Evolutionary conservation across 2,888 invertebrate genomes (phyloP).

Genomic region (Drymonia ruficornis): DNA sequence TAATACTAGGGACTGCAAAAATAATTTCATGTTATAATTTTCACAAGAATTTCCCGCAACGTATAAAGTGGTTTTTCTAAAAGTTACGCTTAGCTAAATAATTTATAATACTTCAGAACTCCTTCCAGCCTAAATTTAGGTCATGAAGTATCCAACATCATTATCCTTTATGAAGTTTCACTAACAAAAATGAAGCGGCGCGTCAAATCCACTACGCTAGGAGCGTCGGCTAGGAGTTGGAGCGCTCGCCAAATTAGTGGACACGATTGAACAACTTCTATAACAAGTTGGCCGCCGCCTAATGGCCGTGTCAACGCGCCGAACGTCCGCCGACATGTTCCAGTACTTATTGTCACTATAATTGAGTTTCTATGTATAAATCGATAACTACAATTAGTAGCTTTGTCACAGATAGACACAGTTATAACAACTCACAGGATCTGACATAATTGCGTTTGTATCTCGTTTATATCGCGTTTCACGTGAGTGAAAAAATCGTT

Average conservation of each 20-base stretch:
- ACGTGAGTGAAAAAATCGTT: no score
- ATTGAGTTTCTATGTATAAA: conserved; percentile 3
- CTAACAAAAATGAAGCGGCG: background rate
- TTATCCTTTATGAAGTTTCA: background rate
- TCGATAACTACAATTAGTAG: conserved; percentile 2
- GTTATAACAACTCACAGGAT: no score
- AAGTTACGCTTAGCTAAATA: no score
- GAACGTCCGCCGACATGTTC: background rate
- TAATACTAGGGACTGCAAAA: no score
- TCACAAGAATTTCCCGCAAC: no score
- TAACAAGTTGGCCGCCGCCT: conserved; percentile 4
- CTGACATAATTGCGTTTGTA: no score
- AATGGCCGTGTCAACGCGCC: conserved; percentile 2
- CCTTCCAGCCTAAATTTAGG: background rate
- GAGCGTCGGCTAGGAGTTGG: no score
- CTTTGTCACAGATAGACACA: background rate
- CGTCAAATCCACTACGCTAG: conserved; percentile 3
- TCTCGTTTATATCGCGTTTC: no score
- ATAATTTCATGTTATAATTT: no score
- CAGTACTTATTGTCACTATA: conserved; percentile 1
- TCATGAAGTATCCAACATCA: background rate
- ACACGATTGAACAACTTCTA: conserved; percentile 6
- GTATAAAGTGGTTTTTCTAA: no score
- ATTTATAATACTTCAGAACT: background rate
- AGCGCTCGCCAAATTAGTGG: conserved; percentile 3